Evolutionary conservation across 2,113 vertebrate species (phyloP).

Genomic region (Semnornis frantzii): DNA sequence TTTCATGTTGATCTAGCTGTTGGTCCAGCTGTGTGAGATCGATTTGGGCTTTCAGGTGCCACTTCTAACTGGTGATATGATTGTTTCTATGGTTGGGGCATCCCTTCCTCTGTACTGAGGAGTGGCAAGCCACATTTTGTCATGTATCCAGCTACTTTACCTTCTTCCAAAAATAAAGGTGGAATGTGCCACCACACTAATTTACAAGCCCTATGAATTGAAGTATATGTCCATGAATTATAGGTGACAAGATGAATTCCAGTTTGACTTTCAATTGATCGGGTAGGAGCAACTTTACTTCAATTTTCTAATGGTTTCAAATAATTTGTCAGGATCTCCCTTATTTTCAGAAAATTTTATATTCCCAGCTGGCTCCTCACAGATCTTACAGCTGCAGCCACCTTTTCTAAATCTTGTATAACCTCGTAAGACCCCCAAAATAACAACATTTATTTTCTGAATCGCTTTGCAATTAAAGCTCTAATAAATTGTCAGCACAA

Average conservation of each 20-base stretch:
- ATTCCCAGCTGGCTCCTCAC: not conserved
- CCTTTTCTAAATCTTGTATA: not conserved
- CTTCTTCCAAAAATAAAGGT: not conserved
- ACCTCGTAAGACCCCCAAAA: not conserved
- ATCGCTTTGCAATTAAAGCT: not conserved
- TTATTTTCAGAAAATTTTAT: not conserved
- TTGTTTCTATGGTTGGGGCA: not conserved
- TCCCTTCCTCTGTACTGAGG: not conserved
- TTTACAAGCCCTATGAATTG: not conserved
- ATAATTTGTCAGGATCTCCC: not conserved
- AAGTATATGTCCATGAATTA: not conserved
- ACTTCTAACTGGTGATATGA: not conserved
- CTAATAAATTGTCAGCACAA: not conserved
- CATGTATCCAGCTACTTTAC: not conserved
- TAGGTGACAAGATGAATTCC: not conserved
- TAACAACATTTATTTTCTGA: not conserved
- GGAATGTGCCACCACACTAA: not conserved
- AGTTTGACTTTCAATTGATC: not conserved
- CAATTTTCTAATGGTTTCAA: not conserved
- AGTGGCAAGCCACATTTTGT: not conserved
- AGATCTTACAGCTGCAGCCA: not conserved
- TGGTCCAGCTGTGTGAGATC: not conserved
- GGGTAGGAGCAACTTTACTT: not conserved
- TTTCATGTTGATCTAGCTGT: not conserved
- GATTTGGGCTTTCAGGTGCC: not conserved